Base-by-base conservation (phyloP, 2,113 vertebrate species). In the Cheilinus undulatus region DNA sequence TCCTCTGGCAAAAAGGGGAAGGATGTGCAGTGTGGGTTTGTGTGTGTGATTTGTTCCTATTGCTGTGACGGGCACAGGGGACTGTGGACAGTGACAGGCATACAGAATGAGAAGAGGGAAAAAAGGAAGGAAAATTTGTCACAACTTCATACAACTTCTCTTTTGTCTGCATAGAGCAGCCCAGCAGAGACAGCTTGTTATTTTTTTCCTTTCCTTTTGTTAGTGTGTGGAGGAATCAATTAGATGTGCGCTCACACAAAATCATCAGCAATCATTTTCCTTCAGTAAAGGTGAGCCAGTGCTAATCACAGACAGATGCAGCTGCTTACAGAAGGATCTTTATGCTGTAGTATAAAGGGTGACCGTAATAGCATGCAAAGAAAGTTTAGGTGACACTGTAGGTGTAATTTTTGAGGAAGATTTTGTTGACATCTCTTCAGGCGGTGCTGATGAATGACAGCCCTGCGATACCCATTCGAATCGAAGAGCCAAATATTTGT, bases 1-100 rank as follows among this genome's bases (percentile, higher is more conserved):
- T 91, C 79, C 79, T 79, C 61, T 78, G 49, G 76, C 65, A 77
- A 78, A 42, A 78, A 72, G 14, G 67, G 65, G 50, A 40, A 0
- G 7, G 57, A 65, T 59, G 64, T 71, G 69, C 43, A 52, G 66
- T 68, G 48, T 73, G 62, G 74, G 56, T 64, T 45, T 67, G 23
- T 56, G n/a, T n/a, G n/a, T n/a, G 43, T 59, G 58, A 61, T 49
- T 84, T 66, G 38, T 72, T 73, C 51, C 57, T 50, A 0, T 65
- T 69, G 50, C 22, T 24, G 46, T 76, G 53, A 69, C 24, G 22
- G 30, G 30, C 49, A 53, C 10, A 40, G 51, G 17, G 26, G 56
- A 78, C 51, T 52, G 46, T 48, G 48, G 22, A 52, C 48, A 45
- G 54, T 54, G 67, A 36, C 73, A 65, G 48, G 23, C 48, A 32